Base-by-base conservation (phyloP, 2,113 vertebrate genomes). In the Callorhinus ursinus region DNA sequence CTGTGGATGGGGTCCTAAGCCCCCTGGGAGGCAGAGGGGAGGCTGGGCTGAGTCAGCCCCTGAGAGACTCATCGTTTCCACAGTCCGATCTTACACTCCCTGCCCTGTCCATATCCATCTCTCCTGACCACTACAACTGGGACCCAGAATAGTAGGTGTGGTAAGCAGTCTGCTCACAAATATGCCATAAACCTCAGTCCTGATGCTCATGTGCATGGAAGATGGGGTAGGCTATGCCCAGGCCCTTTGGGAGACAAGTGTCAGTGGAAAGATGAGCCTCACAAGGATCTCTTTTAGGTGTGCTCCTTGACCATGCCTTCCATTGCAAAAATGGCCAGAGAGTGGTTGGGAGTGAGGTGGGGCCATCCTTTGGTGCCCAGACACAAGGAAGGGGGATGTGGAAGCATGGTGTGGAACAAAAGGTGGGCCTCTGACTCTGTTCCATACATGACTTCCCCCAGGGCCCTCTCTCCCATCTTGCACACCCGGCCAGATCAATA, bases 331-430 rank as follows among this genome's bases (percentile, higher is more conserved):
- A 76, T 2, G 13, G 72, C 24, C 72, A 15, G 6, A 74, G 22
- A 46, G 42, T 26, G 42, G 5, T 49, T 76, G 42, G 42, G 24
- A 28, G 42, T 46, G 12, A 42, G 5, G n/a, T 72, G 36, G 9
- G 36, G n/a, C 9, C 69, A 39, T 39, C 19, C 9, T 72, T 42
- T 28, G 72, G 12, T 42, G 39, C 24, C 24, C 24, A 26, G 24
- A 15, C 72, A 26, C 39, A 76, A 49, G 26, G 42, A 46, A 76
- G 24, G 42, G 24, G 13, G 42, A 14, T 19, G 99, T 76, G 42
- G 72, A 42, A 76, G 42, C 24, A 46, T 26, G 24, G 24, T 26
- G 26, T 77, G 3, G 74, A 49, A 46, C 7, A 13, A 77, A 28
- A 28, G 26, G 74, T 3, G 28, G 13, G 42, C 71, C 36, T 77